Conservation (phyloP, 2,888 invertebrate species). For the Sesia apiformis region DNA sequence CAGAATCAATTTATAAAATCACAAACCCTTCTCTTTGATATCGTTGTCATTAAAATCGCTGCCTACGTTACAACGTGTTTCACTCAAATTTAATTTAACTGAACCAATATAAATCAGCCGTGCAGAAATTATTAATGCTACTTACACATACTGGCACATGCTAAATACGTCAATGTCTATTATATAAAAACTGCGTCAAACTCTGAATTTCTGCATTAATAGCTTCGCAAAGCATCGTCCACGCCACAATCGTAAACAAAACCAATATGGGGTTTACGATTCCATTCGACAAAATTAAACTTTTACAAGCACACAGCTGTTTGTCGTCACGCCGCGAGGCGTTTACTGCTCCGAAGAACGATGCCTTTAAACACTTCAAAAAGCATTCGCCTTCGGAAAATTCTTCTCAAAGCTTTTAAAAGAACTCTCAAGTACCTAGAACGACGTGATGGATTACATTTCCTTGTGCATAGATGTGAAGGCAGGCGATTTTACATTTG, state of each 20-base stretch:
- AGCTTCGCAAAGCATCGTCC: conserved; percentile 30
- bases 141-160: too few species aligned
- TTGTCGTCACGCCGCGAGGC: conserved; percentile 35
- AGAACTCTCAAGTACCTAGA: background rate
- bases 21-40: conserved; percentile 17
- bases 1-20: conserved; percentile 19
- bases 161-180: background rate
- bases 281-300: conserved; percentile 64
- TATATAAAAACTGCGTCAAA: background rate
- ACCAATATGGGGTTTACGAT: conserved; percentile 65
- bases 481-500: conserved; percentile 7
- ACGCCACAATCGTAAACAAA: conserved; percentile 57
- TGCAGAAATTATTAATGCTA: too few species aligned
- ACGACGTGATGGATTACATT: conserved; percentile 6
- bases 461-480: conserved; percentile 12
- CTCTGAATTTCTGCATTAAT: background rate
- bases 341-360: conserved; percentile 16
- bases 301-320: conserved; percentile 58
- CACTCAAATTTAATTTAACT: background rate
- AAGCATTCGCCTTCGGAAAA: background rate
- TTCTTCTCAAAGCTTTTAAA: background rate
- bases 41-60: conserved; percentile 5
- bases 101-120: background rate
- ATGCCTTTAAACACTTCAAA: conserved; percentile 9
- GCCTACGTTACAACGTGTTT: background rate